Base-by-base conservation (phyloP, 2,888 invertebrate genomes). In the Dasysyrphus albostriatus region DNA sequence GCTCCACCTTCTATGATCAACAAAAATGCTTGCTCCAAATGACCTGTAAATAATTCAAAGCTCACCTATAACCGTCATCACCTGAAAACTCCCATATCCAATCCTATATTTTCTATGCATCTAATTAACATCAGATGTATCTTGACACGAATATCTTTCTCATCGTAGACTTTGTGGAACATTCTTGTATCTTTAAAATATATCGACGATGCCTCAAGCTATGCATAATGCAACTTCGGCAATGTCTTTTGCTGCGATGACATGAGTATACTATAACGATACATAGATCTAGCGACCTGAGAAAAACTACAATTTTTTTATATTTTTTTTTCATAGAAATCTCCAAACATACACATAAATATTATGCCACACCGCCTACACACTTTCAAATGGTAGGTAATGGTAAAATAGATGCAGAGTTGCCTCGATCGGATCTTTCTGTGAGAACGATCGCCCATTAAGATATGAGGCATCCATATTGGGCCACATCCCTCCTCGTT, bases 401-500 rank as follows among this genome's bases (percentile, higher is more conserved):
- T 42, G 42, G 72, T 72, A 16, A 63, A 42, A 39, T 54, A 7
- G 74, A 44, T 56, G 19, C 56, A 47, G 67, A 81, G 14, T 69
- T 51, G 67, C 72, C 63, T 42, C 78, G 81, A 85, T 82, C 74
- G 56, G 14, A 32, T 54, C 10, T 78, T 44, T 63, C 29, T 78
- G 72, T 87, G 87, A 75, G 87, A 87, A 87, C 87, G 87, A 87
- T 87, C 72, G 78, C 74, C 69, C 72, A 87, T 87, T 79, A 87
- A 87, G 87, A 87, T 87, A 87, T 78, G 80, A 83, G 59, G 47
- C 83, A 79, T 87, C 87, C 87, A 83, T 87, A 87, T 87, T 78
- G 70, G 82, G 87, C 63, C 83, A 83, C 74, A 83, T 83, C 83
- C 87, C 82, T 83, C 70, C 39, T 63, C 82, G 78, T 78, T 83